Conservation (phyloP, 2,113 vertebrate genomes). For the Jacana jacana region DNA sequence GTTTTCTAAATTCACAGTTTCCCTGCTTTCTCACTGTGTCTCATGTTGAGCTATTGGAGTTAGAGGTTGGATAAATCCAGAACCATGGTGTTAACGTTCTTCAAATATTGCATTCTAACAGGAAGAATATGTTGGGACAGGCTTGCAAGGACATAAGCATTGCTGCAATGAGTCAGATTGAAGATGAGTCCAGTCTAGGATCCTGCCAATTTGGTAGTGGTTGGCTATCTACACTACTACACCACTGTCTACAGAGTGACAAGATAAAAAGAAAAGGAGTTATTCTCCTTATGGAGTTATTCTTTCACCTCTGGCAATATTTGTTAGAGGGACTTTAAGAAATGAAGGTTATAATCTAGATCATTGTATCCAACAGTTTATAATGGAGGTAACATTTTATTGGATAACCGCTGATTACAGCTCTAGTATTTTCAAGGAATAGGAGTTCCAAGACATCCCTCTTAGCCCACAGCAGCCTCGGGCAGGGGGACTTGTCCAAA, state of each 20-base stretch:
- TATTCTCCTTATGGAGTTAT: not conserved
- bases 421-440: not conserved
- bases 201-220: not conserved
- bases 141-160: not conserved
- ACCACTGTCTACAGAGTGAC: not conserved
- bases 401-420: not conserved
- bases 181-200: not conserved
- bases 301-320: not conserved
- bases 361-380: not conserved
- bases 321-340: not conserved
- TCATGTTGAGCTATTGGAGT: not conserved
- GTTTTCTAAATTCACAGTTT: not conserved
- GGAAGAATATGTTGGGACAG: not conserved
- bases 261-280: not conserved
- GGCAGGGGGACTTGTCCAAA: not conserved
- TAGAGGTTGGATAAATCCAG: not conserved
- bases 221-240: no score
- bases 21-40: not conserved
- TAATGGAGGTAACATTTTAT: not conserved
- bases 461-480: not conserved
- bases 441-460: not conserved
- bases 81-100: not conserved
- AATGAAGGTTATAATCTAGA: not conserved
- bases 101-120: not conserved
- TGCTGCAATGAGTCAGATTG: not conserved